Evolutionary conservation across 2,113 vertebrate species (phyloP), one percentile per base, ranked within the genome.

Genomic region (Pampusana beccarii): DNA sequence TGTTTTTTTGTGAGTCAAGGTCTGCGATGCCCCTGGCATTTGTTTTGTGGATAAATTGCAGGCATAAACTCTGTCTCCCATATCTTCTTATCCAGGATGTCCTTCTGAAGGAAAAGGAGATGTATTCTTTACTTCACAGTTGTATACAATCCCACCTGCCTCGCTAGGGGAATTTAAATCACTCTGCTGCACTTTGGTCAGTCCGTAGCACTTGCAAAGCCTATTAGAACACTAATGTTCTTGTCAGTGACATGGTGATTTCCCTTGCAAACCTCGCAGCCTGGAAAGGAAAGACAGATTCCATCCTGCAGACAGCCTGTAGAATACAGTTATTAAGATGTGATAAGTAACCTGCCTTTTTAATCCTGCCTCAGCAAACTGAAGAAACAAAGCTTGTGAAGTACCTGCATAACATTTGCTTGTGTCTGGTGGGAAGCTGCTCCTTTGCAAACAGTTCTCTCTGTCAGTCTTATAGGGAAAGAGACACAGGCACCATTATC

Each of bases 11-110:
- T 28, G 66, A 97, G 81, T 88, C 90, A 94, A 90, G 72, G 79
- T 93, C 64, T 94, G 11, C 85, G 40, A 85, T 97, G 86, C 82
- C 80, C 66, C 65, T 87, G 86, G 84, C 89, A 82, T 93, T 97
- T 77, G 51, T 96, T 86, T 61, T 93, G 84, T 95, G 80, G 95
- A 95, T 95, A 92, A 97, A 95, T 94, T 88, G 85, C 83, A 95
- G 65, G 48, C 70, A 36, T 33, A 90, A 72, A 66, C 80, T 90
- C 70, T 61, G 69, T 95, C 60, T 96, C 75, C 54, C 92, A 4
- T 95, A 93, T 97, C 86, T 91, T 82, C 93, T 95, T 95, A 87
- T 77, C 65, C 85, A 81, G 44, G 53, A 81, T 79, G 86, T 89
- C 96, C 91, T 95, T 97, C 83, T 77, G 78, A 95, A 94, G 70